These are phyloP conservation scores for Holcopasites calliopsidis DNA, from an alignment of 1,140 invertebrate genomes.

Conservation along the genomic window DNA sequence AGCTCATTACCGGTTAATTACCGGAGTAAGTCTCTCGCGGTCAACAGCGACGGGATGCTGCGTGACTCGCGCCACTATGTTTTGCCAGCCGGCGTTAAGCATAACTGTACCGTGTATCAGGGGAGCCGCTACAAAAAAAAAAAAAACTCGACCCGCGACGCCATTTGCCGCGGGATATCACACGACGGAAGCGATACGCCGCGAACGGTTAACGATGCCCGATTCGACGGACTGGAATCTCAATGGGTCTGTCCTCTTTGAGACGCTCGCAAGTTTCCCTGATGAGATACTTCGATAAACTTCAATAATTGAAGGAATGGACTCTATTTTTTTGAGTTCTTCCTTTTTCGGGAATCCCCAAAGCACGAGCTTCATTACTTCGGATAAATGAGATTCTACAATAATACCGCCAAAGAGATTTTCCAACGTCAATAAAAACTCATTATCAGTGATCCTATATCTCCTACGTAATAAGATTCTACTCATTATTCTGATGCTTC, in stretches of 20 bases:
- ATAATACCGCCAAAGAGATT: background rate
- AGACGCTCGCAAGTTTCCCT: too few species aligned
- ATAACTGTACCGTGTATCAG: constrained; percentile 42
- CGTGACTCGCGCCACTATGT: constrained; percentile 59
- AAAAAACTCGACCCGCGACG: too few species aligned
- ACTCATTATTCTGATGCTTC: constrained; percentile 8
- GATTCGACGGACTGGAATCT: too few species aligned
- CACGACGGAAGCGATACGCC: too few species aligned
- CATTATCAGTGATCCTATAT: background rate
- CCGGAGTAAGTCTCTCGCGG: constrained; percentile 55
- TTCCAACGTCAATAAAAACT: background rate
- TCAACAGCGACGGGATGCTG: constrained; percentile 44
- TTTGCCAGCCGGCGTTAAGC: constrained; percentile 36
- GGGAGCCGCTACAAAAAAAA: background rate
- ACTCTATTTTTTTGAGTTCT: too few species aligned
- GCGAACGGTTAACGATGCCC: too few species aligned
- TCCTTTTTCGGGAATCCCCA: too few species aligned
- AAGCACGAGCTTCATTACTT: background rate
- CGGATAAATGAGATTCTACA: background rate
- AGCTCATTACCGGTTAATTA: constrained; percentile 68
- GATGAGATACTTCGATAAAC: too few species aligned
- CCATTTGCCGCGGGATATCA: too few species aligned
- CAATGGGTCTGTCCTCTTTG: too few species aligned
- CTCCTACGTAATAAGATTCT: background rate
- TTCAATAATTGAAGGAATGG: too few species aligned